phyloP scores from a whole-genome alignment of 2,888 invertebrate species.

The Caenorhabditis imperialis region DNA sequence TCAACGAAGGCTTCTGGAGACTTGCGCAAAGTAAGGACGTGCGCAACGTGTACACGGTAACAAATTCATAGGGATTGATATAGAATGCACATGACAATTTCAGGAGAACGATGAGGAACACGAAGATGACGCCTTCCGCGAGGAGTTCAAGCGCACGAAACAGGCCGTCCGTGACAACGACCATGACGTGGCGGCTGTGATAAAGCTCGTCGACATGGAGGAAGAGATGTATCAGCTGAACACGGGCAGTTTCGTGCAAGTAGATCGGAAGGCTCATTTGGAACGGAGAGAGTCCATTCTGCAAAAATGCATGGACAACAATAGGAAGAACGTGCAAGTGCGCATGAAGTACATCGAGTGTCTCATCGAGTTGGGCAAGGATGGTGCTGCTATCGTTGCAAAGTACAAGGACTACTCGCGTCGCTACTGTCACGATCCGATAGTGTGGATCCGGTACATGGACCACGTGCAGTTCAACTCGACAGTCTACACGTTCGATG shows the following conservation, averaged over 20 bases:
- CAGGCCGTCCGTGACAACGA: not conserved
- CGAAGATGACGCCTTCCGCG: not conserved
- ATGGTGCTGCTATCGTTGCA: not conserved
- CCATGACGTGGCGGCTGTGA: not conserved
- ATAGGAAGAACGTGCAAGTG: not conserved
- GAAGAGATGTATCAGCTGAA: constrained; percentile 6
- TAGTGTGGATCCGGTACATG: constrained; percentile 23
- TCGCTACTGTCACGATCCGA: constrained; percentile 25
- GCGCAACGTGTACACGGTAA: not conserved
- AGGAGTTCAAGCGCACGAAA: not conserved
- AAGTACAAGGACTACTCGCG: not conserved
- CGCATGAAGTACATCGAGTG: constrained; percentile 23
- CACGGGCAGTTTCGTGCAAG: not conserved
- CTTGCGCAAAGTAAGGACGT: not conserved
- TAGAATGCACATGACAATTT: too few species aligned
- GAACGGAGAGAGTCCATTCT: constrained; percentile 21
- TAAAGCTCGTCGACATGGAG: constrained; percentile 12
- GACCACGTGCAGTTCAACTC: constrained; percentile 35
- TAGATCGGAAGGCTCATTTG: not conserved
- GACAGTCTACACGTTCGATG: constrained; percentile 1
- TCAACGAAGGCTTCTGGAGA: constrained; percentile 1
- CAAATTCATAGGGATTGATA: too few species aligned
- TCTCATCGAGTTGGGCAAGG: constrained; percentile 5
- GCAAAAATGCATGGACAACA: constrained; percentile 1
- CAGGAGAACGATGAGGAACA: too few species aligned